Evolutionary conservation across 1,140 invertebrate genomes (phyloP), one percentile per base, ranked within the genome.

Genomic region (Melanaphis sacchari): DNA sequence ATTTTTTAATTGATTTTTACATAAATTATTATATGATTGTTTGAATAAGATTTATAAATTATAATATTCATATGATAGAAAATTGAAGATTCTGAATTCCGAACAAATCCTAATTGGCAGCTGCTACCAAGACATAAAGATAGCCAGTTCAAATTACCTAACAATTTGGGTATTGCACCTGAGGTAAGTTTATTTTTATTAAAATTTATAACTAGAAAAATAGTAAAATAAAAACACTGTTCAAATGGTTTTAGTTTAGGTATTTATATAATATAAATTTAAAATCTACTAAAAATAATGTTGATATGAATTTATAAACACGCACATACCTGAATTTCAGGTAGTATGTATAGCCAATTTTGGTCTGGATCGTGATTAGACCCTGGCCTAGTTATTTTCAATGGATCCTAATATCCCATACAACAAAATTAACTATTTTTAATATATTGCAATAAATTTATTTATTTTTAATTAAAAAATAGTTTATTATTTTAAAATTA

Each of bases 51-150:
- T 40, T 24, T 22, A 41, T 24, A 84, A 84, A 26, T 84, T 40
- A 11, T 26, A 41, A 84, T 84, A 18, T 18, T 84, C 24, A 26
- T 92, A 7, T 49, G 24, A 81, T 93, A 93, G 91, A 93, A 93
- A 85, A 93, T 93, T 21, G 91, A 93, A 84, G 91, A 93, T 82
- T 93, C 91, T 84, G 91, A 93, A 40, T 93, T 93, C 36, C 46
- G 91, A 93, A 93, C 81, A 93, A 93, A 93, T 84, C 91, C 91
- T 85, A 93, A 93, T 41, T 93, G 91, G 91, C 91, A 93, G 24
- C 31, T 93, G 21, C 21, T 93, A 52, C 91, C 91, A 31, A 93
- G 59, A 38, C 59, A 93, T 85, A 93, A 93, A 84, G 91, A 93
- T 84, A 93, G 91, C 21, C 91, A 93, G 41, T 93, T 93, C 22